phyloP scores from a whole-genome alignment of 2,888 invertebrate genomes.

The Apomyelois bistriatella region DNA sequence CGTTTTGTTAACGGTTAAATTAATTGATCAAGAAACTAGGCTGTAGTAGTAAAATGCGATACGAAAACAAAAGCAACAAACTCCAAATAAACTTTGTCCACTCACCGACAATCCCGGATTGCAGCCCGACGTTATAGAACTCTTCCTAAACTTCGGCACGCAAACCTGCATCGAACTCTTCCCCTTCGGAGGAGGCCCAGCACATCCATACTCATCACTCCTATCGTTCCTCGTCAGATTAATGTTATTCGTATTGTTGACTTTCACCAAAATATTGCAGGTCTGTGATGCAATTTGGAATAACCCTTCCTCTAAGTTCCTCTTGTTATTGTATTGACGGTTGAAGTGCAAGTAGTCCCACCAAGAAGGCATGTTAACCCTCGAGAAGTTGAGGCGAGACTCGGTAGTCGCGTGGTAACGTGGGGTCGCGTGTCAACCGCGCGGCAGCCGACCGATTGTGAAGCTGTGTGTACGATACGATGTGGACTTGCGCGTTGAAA shows the following conservation, averaged over 20 bases:
- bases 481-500: conserved; percentile 64
- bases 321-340: conserved; percentile 73
- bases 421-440: conserved; percentile 30
- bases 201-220: conserved; percentile 81
- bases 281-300: conserved; percentile 90
- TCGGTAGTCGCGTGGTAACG: background rate
- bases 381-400: conserved; percentile 12
- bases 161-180: conserved; percentile 78
- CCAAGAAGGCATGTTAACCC: conserved; percentile 76
- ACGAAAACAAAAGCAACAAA: background rate
- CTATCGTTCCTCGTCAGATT: conserved; percentile 83
- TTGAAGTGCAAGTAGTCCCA: conserved; percentile 81
- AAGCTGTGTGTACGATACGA: conserved; percentile 31
- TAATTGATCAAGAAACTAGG: too few relatives aligned
- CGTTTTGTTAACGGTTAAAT: too few relatives aligned
- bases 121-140: conserved; percentile 73
- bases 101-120: conserved; percentile 83
- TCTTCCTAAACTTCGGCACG: conserved; percentile 76
- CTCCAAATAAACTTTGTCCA: conserved; percentile 20
- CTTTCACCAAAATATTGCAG: conserved; percentile 87
- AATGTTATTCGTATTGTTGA: conserved; percentile 87
- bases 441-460: conserved; percentile 36
- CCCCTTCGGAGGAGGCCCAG: conserved; percentile 55
- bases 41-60: background rate
- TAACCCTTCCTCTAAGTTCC: conserved; percentile 86